These are phyloP conservation scores for Enteromius treurensis DNA, from an alignment of 2,797 vertebrate genomes.

Conservation along the genomic window DNA sequence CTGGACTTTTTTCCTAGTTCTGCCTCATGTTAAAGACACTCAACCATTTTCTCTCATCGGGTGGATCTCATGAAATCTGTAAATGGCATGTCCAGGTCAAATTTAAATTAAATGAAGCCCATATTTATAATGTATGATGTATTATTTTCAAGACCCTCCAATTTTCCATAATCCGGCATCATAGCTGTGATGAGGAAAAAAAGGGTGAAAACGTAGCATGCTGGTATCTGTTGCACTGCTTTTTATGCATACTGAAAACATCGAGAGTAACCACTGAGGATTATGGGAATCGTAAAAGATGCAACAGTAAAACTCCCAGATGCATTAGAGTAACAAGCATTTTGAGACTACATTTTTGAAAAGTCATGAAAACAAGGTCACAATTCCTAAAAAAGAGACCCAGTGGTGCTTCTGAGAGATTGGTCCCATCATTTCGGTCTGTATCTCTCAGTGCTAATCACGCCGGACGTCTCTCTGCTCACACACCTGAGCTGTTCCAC, in stretches of 20 bases:
- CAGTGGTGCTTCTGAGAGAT: not conserved
- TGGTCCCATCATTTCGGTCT: not conserved
- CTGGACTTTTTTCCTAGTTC: constrained; percentile 4
- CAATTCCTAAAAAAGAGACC: not conserved
- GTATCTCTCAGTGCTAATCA: constrained; percentile 9
- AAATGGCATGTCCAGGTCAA: not conserved
- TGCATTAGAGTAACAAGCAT: not conserved
- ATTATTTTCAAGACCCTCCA: not conserved
- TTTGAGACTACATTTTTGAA: not conserved
- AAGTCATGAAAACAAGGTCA: not conserved
- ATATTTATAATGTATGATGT: not conserved
- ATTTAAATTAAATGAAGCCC: not conserved
- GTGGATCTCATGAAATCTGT: not conserved
- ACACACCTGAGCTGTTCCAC: constrained; percentile 34
- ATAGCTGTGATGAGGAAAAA: not conserved
- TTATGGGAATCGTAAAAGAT: not conserved
- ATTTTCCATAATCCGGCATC: not conserved
- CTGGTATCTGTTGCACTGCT: not conserved
- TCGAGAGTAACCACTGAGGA: not conserved
- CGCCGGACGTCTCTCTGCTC: not conserved
- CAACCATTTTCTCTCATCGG: not conserved
- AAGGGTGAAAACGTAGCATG: not conserved
- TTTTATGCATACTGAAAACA: not conserved
- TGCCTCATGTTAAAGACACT: constrained; percentile 8
- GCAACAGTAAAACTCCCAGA: not conserved